Evolutionary conservation across 2,888 invertebrate species (phyloP).

Genomic region (Nudaria mundana): DNA sequence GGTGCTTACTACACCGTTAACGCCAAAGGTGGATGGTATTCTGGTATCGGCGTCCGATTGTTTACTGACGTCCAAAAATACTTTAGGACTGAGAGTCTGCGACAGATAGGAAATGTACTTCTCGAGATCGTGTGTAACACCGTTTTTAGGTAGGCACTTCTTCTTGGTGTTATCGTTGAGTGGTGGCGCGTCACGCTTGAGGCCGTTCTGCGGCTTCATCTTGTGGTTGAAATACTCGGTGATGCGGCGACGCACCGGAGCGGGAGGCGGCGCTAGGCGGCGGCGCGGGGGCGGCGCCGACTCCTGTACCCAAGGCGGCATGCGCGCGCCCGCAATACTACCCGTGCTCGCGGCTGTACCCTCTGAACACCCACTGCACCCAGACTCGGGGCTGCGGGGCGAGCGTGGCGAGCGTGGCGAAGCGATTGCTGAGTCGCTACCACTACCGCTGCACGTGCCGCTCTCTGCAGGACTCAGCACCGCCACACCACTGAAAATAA

Average conservation of each 20-base stretch:
- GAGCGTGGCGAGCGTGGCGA: slow-evolving; percentile 93
- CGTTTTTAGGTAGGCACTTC: slow-evolving; percentile 72
- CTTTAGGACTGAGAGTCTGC: slow-evolving; percentile 73
- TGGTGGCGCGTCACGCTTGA: slow-evolving; percentile 66
- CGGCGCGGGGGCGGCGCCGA: slow-evolving; percentile 75
- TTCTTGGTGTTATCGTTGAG: slow-evolving; percentile 62
- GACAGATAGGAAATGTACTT: slow-evolving; percentile 76
- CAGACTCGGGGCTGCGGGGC: slow-evolving; percentile 87
- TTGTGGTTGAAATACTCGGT: slow-evolving; percentile 93
- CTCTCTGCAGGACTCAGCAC: slow-evolving; percentile 89
- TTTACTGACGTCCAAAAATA: slow-evolving; percentile 67
- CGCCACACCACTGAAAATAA: slow-evolving; percentile 88
- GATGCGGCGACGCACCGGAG: slow-evolving; percentile 87
- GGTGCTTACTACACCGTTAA: slow-evolving; percentile 38
- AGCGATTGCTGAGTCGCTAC: slow-evolving; percentile 93
- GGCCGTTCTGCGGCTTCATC: slow-evolving; percentile 85
- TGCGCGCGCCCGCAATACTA: slow-evolving; percentile 67
- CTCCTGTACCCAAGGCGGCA: slow-evolving; percentile 76
- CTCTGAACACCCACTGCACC: slow-evolving; percentile 76
- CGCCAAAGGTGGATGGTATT: slow-evolving; percentile 35
- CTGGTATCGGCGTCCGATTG: slow-evolving; percentile 46
- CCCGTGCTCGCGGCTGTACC: slow-evolving; percentile 68
- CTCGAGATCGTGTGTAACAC: slow-evolving; percentile 71
- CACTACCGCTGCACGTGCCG: slow-evolving; percentile 85
- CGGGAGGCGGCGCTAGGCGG: slow-evolving; percentile 60